Base-by-base conservation (phyloP, 1,140 invertebrate genomes). In the Conus ventricosus region DNA sequence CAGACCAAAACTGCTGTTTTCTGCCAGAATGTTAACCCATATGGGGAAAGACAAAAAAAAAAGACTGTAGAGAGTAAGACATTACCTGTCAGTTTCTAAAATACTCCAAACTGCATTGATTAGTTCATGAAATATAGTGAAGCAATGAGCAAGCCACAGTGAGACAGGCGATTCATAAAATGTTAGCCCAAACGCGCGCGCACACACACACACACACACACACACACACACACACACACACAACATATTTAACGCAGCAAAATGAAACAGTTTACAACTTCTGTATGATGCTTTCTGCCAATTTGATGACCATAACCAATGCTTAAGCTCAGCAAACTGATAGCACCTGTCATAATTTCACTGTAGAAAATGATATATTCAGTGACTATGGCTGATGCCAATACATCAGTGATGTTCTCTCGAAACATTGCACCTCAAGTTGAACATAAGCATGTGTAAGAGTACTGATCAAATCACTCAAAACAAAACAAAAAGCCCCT, bases 171-270 rank as follows among this genome's bases (percentile, higher is more conserved):
- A 39, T 39, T 39, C 39, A 39, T 39, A 0, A 39, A 39, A 39
- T 39, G 39, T 39, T 39, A 39, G 39, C 39, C 39, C 39, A 39
- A 39, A 39, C 10, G 25, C 13, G 54, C 81, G 5, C 81, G 7
- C 78, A 51, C 78, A 20, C 78, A 81, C 78, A 51, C 78, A 81
- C 78, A 51, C 67, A 71, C 11, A 71, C 67, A 71, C 67, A 71
- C 67, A 71, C 67, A 71, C 23, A 71, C 67, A 71, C 23, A 20
- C 23, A 20, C 23, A 20, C 20, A 23, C 6, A 23, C 20, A 17
- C 23, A 71, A 23, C 7, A 23, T 2, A 23, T 17, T 5, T 20
- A n/a, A 71, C 20, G 23, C 67, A 71, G 20, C 20, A 23, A 13
- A 71, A 71, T 71, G 23, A 71, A 13, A 71, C 67, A 63, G 10